Percentiles rank a stretch among this genome's conserved stretches.
These are phyloP conservation scores for Myotis daubentonii DNA, from an alignment of 2,797 vertebrate species.

Conservation along the genomic window DNA sequence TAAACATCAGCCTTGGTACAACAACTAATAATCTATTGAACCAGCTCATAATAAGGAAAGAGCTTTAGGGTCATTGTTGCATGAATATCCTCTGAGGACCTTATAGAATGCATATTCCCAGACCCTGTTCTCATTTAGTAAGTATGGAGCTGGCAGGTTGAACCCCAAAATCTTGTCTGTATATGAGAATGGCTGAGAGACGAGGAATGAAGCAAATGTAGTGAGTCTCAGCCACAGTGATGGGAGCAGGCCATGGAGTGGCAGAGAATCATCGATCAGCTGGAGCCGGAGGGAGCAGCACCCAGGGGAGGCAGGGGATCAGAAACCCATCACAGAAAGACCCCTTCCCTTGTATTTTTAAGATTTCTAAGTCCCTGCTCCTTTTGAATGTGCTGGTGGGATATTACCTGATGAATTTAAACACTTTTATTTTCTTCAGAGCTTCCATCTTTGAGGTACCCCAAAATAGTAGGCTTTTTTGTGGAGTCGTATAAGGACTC, in stretches of 20 bases:
- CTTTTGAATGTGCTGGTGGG: constrained; percentile 59
- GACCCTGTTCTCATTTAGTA: neutral
- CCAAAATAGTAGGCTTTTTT: constrained; percentile 73
- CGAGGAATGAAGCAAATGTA: neutral
- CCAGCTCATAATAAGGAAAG: neutral
- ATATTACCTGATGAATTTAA: constrained; percentile 59
- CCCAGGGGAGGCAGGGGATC: neutral
- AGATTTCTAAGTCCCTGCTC: constrained; percentile 47
- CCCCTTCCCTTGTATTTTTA: constrained; percentile 43
- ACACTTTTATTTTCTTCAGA: constrained; percentile 73
- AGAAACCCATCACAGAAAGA: constrained; percentile 1
- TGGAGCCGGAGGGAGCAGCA: neutral
- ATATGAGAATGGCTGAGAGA: neutral
- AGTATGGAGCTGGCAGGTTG: neutral
- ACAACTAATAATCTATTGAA: neutral
- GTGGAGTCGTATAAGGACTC: constrained; percentile 77
- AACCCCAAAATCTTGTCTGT: neutral
- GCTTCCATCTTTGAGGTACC: constrained; percentile 69
- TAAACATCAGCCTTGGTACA: neutral
- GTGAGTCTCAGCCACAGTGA: neutral
- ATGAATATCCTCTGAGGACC: neutral
- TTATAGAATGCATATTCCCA: neutral
- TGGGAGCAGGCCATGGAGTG: neutral
- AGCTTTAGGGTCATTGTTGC: neutral
- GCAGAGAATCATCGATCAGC: neutral